phyloP scores from a whole-genome alignment of 2,888 invertebrate species.

The Spialia ferax region DNA sequence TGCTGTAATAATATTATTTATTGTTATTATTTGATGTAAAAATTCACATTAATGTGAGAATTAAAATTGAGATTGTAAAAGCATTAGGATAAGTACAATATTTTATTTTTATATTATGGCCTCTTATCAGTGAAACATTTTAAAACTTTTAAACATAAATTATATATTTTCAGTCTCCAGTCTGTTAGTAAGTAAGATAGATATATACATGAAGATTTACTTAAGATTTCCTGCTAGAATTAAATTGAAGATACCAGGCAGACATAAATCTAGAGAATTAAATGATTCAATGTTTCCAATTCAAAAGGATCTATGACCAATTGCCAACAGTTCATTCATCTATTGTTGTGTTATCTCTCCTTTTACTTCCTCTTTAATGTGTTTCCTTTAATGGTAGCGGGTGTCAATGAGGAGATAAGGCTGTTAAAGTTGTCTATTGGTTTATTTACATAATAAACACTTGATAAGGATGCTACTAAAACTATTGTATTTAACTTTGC shows the following conservation, averaged over 20 bases:
- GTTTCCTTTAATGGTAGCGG: constrained; percentile 44
- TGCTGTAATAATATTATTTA: too few species aligned
- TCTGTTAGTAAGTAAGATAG: too few species aligned
- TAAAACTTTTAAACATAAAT: too few species aligned
- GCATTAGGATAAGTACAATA: too few species aligned
- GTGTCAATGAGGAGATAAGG: constrained; percentile 30
- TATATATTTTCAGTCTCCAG: too few species aligned
- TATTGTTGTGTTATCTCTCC: constrained; percentile 50
- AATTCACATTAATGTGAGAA: too few species aligned
- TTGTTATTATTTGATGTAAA: too few species aligned
- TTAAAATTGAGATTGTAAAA: too few species aligned
- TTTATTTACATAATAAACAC: constrained; percentile 8
- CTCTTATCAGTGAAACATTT: too few species aligned
- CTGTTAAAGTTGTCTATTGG: constrained; percentile 26
- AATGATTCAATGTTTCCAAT: constrained; percentile 14
- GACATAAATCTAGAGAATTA: constrained; percentile 5
- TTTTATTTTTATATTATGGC: too few species aligned
- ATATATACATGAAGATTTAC: too few species aligned
- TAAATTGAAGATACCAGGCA: neutral
- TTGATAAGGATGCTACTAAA: neutral
- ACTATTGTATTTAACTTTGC: neutral
- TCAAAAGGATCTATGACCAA: constrained; percentile 37
- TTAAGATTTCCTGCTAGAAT: neutral
- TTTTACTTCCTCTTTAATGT: constrained; percentile 46
- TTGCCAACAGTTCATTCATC: constrained; percentile 41